Evolutionary conservation across 2,113 vertebrate genomes (phyloP), one percentile per base, ranked within the genome.

Genomic region (Antechinus flavipes): DNA sequence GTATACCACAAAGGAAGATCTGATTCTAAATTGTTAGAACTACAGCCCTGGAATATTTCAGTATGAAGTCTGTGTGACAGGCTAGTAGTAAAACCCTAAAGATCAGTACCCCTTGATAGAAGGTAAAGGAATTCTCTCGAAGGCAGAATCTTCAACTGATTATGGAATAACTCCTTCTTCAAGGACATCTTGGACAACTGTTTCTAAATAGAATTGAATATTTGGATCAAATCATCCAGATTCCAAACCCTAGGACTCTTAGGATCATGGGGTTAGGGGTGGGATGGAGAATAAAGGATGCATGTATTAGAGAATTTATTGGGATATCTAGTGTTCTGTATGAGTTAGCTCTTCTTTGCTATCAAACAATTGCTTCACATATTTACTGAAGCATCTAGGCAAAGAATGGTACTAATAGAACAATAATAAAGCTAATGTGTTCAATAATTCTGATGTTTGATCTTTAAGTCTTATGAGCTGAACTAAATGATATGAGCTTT

Each of bases 301-400:
- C 8, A 24, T 0, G 58, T 0, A 0, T 0, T 25, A 42, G 46
- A 42, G 25, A 23, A 6, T 25, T 9, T 49, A 46, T 22, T 49
- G 19, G 24, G 42, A 46, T 50, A 76, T 46, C 68, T 49, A 16
- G 0, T 3, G 76, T 58, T 54, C 8, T 0, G 16, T 24, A 46
- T 4, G 93, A 56, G 58, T 23, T 53, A 90, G 42, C 49, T 50
- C 19, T 54, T 42, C 54, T 49, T 46, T 61, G n/a, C 35, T 84
- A 42, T 16, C 19, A 42, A 19, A 84, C 25, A n/a, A 0, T 54
- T 92, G 58, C 3, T 6, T n/a, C n/a, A 84, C 68, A 84, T 84
- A 19, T 84, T 84, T 84, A 84, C 68, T 42, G 19, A 42, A 42
- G 16, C n/a, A 42, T 84, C 1, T 16, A 84, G 35, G 30, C 30